A percentile compares a stretch with the other conserved stretches of the same genome.
These are phyloP conservation scores for Columbina picui DNA, from an alignment of 2,113 vertebrate species.

Conservation along the genomic window DNA sequence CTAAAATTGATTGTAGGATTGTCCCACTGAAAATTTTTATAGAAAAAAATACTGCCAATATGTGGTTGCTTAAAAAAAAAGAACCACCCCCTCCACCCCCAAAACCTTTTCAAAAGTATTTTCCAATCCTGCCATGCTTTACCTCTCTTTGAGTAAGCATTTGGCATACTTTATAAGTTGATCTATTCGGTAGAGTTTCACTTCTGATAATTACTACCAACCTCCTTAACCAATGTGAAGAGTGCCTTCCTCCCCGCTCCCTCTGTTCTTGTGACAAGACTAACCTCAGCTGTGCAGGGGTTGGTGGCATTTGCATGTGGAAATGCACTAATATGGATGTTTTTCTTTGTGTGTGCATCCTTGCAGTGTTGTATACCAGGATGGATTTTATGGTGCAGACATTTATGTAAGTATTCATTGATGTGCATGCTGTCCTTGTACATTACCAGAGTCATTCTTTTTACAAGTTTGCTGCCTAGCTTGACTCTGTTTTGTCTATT, in stretches of 20 bases:
- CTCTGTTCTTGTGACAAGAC: conserved; percentile 70
- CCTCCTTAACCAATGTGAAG: conserved; percentile 72
- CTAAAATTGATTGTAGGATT: neutral
- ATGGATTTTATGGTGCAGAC: conserved; percentile 99
- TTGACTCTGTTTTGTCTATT: conserved; percentile 53
- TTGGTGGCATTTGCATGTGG: conserved; percentile 85
- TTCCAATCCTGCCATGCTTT: neutral
- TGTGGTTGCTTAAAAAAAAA: neutral
- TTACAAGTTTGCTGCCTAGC: conserved; percentile 77
- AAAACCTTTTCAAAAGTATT: neutral
- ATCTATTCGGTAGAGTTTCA: neutral
- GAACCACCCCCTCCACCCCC: too few relatives aligned
- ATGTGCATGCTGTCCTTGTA: conserved; percentile 79
- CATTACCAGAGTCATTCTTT: conserved; percentile 73
- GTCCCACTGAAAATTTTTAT: neutral
- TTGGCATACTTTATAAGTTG: neutral
- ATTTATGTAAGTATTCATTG: conserved; percentile 98
- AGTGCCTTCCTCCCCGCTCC: conserved; percentile 43
- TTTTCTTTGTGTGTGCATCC: conserved; percentile 89
- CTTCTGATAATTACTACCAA: conserved; percentile 39
- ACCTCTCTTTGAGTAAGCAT: neutral
- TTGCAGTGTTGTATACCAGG: conserved; percentile 98
- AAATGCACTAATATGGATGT: conserved; percentile 89
- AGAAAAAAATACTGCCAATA: neutral
- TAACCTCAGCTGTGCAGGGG: conserved; percentile 78